Evolutionary conservation across 2,888 invertebrate species (phyloP).

Genomic region (Ypsolopha scabrella): DNA sequence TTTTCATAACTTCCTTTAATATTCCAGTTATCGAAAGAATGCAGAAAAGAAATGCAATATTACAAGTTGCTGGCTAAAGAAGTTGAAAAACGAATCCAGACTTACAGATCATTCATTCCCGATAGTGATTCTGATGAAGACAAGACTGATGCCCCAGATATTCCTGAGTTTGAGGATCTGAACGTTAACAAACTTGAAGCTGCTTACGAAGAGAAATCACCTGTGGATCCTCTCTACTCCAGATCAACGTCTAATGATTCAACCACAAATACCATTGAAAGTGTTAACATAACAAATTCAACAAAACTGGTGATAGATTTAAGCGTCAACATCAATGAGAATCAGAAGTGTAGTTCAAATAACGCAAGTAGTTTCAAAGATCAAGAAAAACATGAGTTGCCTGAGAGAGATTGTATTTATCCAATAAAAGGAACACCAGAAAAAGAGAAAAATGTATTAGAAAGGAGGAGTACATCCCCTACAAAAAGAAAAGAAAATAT

Average conservation of each 20-base stretch:
- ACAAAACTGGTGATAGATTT: slow-evolving; percentile 40
- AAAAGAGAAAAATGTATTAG: slow-evolving; percentile 15
- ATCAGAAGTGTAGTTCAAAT: slow-evolving; percentile 3
- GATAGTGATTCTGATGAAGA: slow-evolving; percentile 28
- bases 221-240: slow-evolving; percentile 8
- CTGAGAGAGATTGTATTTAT: slow-evolving; percentile 45
- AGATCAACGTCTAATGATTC: slow-evolving; percentile 12
- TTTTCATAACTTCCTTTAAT: background rate
- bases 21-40: slow-evolving; percentile 74
- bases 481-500: too few species aligned
- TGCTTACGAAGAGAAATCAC: background rate
- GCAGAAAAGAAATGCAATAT: slow-evolving; percentile 73
- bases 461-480: slow-evolving; percentile 11
- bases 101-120: slow-evolving; percentile 11
- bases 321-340: slow-evolving; percentile 36
- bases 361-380: background rate
- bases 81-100: slow-evolving; percentile 70
- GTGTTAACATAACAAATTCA: slow-evolving; percentile 8
- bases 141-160: slow-evolving; percentile 38
- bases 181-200: slow-evolving; percentile 18
- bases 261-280: slow-evolving; percentile 12
- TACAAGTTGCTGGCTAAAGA: slow-evolving; percentile 76
- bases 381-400: slow-evolving; percentile 25
- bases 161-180: slow-evolving; percentile 25
- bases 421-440: slow-evolving; percentile 12